Percentiles rank a stretch among this genome's conserved stretches.
phyloP scores from a whole-genome alignment of 1,140 invertebrate genomes.

The Listronotus oregonensis region DNA sequence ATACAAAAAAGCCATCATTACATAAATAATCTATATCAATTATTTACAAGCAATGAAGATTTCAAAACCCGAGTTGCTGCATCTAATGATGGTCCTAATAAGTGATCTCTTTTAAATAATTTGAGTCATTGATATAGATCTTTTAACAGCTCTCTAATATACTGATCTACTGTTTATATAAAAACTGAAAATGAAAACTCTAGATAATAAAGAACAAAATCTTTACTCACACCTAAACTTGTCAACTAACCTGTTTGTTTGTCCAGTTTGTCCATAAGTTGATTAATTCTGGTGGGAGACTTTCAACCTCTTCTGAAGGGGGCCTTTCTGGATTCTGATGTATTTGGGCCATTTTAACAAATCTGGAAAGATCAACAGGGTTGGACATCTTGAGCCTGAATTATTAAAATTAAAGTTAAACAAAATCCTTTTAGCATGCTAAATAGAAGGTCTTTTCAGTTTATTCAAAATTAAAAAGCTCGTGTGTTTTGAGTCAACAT shows the following conservation, averaged over 20 bases:
- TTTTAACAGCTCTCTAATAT: no score
- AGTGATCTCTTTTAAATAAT: no score
- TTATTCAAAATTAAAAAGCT: constrained; percentile 65
- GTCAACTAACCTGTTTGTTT: constrained; percentile 80
- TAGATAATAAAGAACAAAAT: no score
- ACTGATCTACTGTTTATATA: background rate
- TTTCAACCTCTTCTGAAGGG: constrained; percentile 94
- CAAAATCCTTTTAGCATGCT: background rate
- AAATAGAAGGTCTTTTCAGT: background rate
- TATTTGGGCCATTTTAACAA: constrained; percentile 99
- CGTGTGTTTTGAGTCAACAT: constrained; percentile 52
- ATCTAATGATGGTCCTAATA: no score
- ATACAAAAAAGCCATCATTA: no score
- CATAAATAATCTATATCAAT: no score
- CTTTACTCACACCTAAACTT: constrained; percentile 17
- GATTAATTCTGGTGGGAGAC: constrained; percentile 99
- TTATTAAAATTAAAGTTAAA: constrained; percentile 28
- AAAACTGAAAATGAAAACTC: no score
- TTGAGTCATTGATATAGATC: no score
- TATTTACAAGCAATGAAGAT: no score
- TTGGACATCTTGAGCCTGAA: constrained; percentile 95
- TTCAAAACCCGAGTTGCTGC: no score
- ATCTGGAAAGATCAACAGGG: constrained; percentile 95
- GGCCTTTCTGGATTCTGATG: constrained; percentile 94
- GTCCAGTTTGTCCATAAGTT: constrained; percentile 90